Evolutionary conservation across 2,797 vertebrate species (phyloP).

Genomic region (Stomatorhinus walkeri): DNA sequence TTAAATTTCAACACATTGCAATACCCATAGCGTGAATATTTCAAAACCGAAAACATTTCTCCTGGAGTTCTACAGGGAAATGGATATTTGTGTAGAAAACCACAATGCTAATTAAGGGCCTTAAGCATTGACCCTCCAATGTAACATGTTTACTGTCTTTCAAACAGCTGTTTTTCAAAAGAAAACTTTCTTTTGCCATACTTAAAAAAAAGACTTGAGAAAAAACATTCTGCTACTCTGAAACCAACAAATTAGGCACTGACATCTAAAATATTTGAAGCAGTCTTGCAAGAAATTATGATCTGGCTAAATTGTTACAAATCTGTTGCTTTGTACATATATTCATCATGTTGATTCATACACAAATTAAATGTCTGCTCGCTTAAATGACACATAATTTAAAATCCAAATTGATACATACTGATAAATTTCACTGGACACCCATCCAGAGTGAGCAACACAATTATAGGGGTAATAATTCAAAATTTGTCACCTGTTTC

Average conservation of each 20-base stretch:
- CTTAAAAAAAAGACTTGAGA: background rate
- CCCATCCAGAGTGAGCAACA: background rate
- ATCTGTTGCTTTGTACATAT: background rate
- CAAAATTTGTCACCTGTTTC: background rate
- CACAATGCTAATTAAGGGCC: conserved; percentile 51
- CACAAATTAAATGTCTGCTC: background rate
- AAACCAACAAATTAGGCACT: background rate
- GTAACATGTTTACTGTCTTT: background rate
- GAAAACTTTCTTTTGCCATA: background rate
- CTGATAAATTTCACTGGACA: background rate
- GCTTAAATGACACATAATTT: background rate
- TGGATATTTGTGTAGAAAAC: conserved; percentile 45
- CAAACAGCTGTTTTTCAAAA: background rate
- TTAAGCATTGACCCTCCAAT: conserved; percentile 31
- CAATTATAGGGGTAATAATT: background rate
- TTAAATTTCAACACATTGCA: conserved; percentile 1
- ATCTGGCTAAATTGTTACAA: background rate
- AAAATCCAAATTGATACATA: background rate
- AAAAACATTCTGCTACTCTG: background rate
- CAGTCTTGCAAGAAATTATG: background rate
- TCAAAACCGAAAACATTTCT: conserved; percentile 42
- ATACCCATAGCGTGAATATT: conserved; percentile 49
- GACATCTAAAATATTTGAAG: conserved; percentile 7
- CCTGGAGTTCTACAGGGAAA: conserved; percentile 28
- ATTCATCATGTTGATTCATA: conserved; percentile 1